Percentiles rank a stretch among this genome's conserved stretches.
These are phyloP conservation scores for Corythaixoides concolor DNA, from an alignment of 2,113 vertebrate genomes.

Conservation along the genomic window DNA sequence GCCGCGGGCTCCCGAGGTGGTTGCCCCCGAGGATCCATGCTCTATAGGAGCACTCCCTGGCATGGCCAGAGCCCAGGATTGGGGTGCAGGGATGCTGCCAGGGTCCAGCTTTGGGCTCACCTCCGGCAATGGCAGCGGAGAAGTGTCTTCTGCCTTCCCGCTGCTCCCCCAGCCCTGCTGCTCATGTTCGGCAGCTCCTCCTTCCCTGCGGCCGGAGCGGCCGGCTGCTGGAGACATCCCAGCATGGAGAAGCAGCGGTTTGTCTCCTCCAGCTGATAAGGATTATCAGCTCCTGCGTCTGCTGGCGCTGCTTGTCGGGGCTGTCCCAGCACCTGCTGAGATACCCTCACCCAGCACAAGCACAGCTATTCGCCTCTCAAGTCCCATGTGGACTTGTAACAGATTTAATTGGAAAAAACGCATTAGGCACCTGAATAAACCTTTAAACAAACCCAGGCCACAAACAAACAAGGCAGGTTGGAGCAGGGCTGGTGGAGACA, in stretches of 20 bases:
- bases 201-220: no score
- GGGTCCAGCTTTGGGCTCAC: no score
- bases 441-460: neutral
- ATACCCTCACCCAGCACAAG: neutral
- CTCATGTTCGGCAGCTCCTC: neutral
- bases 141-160: neutral
- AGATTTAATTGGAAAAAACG: neutral
- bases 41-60: neutral
- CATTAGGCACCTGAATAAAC: neutral
- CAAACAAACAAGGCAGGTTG: neutral
- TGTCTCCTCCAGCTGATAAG: neutral
- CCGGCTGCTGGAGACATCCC: neutral
- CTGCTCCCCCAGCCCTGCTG: neutral
- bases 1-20: no score
- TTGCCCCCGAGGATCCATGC: no score
- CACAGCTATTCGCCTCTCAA: neutral
- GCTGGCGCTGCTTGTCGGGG: neutral
- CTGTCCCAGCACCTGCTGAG: neutral
- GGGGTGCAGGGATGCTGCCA: neutral
- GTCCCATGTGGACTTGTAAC: neutral
- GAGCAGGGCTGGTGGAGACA: neutral
- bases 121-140: no score
- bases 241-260: fast-evolving
- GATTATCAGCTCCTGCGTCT: neutral
- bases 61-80: fast-evolving